phyloP scores from a whole-genome alignment of 2,888 invertebrate species.

The Oxycera nigricornis region DNA sequence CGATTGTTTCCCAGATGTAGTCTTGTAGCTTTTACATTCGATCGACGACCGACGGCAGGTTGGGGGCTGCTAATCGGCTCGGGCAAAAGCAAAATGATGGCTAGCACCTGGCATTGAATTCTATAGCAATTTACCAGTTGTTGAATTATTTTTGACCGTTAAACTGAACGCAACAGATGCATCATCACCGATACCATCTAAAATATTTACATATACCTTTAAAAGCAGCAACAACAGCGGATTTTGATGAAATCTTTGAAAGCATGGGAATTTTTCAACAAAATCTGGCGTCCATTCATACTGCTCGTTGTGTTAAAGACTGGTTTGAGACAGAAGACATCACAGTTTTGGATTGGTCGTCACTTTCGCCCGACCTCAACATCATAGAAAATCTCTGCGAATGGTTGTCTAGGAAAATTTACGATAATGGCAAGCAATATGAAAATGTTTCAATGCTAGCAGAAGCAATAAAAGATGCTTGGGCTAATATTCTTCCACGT shows the following conservation, averaged over 20 bases:
- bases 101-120: slow-evolving; percentile 57
- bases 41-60: not conserved
- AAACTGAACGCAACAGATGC: slow-evolving; percentile 47
- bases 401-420: too few relatives aligned
- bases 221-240: slow-evolving; percentile 52
- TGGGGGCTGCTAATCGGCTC: not conserved
- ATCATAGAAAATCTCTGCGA: too few relatives aligned
- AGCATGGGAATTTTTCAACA: too few relatives aligned
- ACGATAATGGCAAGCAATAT: too few relatives aligned
- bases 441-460: too few relatives aligned
- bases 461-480: too few relatives aligned
- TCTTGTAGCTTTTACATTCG: slow-evolving; percentile 39
- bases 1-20: slow-evolving; percentile 39
- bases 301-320: too few relatives aligned
- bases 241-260: not conserved
- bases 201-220: slow-evolving; percentile 36
- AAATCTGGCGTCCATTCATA: too few relatives aligned
- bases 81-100: slow-evolving; percentile 54
- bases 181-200: slow-evolving; percentile 44
- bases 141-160: slow-evolving; percentile 54
- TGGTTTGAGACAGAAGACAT: too few relatives aligned
- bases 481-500: too few relatives aligned
- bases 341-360: too few relatives aligned
- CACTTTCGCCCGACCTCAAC: too few relatives aligned
- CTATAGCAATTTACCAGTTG: slow-evolving; percentile 61